Evolutionary conservation across 2,888 invertebrate species (phyloP).

Genomic region (Fragum whitleyi): DNA sequence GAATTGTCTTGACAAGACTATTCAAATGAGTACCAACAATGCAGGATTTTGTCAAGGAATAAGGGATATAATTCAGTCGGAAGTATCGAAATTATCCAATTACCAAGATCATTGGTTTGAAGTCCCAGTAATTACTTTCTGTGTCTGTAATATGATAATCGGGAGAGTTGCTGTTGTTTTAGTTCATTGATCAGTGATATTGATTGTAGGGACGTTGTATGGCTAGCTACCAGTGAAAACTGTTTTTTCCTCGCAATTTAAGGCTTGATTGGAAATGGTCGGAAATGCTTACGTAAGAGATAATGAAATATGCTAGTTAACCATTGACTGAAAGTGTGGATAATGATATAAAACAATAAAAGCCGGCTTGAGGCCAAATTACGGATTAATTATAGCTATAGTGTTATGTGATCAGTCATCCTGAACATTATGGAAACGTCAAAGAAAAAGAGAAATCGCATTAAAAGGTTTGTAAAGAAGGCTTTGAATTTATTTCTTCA

Average conservation of each 20-base stretch:
- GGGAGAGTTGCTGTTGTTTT: slow-evolving; percentile 22
- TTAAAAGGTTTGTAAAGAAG: slow-evolving; percentile 10
- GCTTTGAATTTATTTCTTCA: no score
- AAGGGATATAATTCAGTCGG: neutral
- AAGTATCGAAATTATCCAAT: neutral
- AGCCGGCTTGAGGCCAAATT: neutral
- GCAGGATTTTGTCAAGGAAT: neutral
- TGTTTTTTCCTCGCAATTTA: neutral
- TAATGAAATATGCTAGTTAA: no score
- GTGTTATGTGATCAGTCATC: neutral
- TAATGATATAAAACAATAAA: no score
- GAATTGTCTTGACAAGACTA: neutral
- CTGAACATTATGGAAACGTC: neutral
- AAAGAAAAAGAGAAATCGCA: slow-evolving; percentile 15
- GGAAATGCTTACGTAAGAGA: no score
- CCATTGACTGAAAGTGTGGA: no score
- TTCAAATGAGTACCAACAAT: neutral
- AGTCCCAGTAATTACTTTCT: slow-evolving; percentile 21
- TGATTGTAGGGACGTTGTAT: slow-evolving; percentile 1
- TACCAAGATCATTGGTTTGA: neutral
- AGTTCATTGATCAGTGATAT: slow-evolving; percentile 16
- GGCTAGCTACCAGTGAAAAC: neutral
- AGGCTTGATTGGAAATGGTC: no score
- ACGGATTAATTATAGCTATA: neutral
- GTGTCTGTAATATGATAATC: slow-evolving; percentile 27